Evolutionary conservation across 2,797 vertebrate genomes (phyloP), one percentile per base, ranked within the genome.

Genomic region (Tolypeutes matacus): DNA sequence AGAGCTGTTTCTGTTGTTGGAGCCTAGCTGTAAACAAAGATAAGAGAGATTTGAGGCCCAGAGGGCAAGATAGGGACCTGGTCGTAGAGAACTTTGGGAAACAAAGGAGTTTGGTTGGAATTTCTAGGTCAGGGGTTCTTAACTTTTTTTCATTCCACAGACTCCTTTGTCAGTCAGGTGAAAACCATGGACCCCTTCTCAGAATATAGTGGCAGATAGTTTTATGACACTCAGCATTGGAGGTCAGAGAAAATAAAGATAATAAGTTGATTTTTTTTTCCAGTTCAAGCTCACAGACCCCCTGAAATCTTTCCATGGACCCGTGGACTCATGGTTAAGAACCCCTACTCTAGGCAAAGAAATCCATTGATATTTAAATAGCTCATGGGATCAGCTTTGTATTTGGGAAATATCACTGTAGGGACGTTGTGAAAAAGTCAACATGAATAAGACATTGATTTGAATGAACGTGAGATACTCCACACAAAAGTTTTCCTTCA

Each of bases 391-490:
- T 76, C 9, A 31, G n/a, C 29, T 81, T 93, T 86, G 62, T 89
- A n/a, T 77, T 89, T 91, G 72, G 10, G 49, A 86, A 81, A 46
- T 46, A 46, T 8, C 46, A 46, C 73, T 29, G 31, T 77, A 62
- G 93, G 23, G 53, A 73, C 20, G 31, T n/a, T 90, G 27, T 93
- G 12, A n/a, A 58, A 76, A 91, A 65, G 34, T 96, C 53, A 75
- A 31, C 21, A 49, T 1, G 11, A 80, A 69, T 80, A 39, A 34
- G 29, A 14, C 64, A 69, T 7, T 9, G 27, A 18, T 72, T 77
- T 21, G 23, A 73, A 56, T 11, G 36, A 73, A 78, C 39, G n/a
- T 21, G 31, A 75, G 12, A 83, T 58, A 67, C 46, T 69, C 51
- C 69, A 76, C 34, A 5, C 53, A 31, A 84, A 65, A 4, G 31